Evolutionary conservation across 2,797 vertebrate species (phyloP).

Genomic region (Melanotaenia boesemani): DNA sequence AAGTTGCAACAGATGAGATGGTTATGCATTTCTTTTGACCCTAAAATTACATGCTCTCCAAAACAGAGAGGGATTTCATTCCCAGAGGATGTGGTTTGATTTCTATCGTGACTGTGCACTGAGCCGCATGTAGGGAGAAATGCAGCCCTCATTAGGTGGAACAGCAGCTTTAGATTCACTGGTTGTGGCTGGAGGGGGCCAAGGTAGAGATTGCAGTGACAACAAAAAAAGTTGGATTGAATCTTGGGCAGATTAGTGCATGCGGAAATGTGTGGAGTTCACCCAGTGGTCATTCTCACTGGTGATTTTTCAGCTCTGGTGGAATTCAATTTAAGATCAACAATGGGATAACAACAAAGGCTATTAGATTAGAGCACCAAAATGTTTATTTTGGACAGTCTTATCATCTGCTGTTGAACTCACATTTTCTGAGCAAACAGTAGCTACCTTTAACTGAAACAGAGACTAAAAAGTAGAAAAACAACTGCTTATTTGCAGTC

Average conservation of each 20-base stretch:
- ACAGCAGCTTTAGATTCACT: slow-evolving; percentile 46
- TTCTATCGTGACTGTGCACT: slow-evolving; percentile 36
- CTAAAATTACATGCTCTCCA: slow-evolving; percentile 16
- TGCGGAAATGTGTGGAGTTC: slow-evolving; percentile 68
- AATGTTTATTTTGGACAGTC: slow-evolving; percentile 48
- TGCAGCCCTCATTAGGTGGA: slow-evolving; percentile 54
- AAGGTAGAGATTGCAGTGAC: slow-evolving; percentile 44
- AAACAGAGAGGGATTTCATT: slow-evolving; percentile 55
- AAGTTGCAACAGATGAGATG: slow-evolving; percentile 27
- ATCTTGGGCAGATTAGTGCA: slow-evolving; percentile 68
- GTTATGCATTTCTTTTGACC: slow-evolving; percentile 50
- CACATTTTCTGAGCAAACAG: slow-evolving; percentile 34
- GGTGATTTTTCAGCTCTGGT: slow-evolving; percentile 57
- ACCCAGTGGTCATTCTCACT: slow-evolving; percentile 62
- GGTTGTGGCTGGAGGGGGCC: background rate
- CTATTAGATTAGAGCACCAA: slow-evolving; percentile 53
- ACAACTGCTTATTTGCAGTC: slow-evolving; percentile 26
- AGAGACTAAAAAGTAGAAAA: slow-evolving; percentile 21
- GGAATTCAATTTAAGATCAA: slow-evolving; percentile 72
- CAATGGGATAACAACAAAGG: slow-evolving; percentile 55
- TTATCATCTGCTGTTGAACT: slow-evolving; percentile 43
- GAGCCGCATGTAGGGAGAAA: slow-evolving; percentile 40
- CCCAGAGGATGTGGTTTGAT: slow-evolving; percentile 40
- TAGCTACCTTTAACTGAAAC: slow-evolving; percentile 24
- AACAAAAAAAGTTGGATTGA: slow-evolving; percentile 56